Base-by-base conservation (phyloP, 1,140 invertebrate genomes). In the Diabrotica undecimpunctata region DNA sequence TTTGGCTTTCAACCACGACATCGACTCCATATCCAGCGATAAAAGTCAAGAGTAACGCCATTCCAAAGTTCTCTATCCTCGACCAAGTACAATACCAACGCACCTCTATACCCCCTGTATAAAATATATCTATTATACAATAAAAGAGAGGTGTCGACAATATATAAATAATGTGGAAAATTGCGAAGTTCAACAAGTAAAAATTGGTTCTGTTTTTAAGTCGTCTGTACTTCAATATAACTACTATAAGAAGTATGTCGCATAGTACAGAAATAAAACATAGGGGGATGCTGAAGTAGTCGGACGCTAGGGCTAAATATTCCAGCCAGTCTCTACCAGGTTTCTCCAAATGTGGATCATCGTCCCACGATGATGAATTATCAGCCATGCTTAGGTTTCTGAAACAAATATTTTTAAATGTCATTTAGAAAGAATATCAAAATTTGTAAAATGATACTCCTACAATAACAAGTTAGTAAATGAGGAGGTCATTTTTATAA, bases 141-240 rank as follows among this genome's bases (percentile, higher is more conserved):
- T 62, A 62, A 10, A 54, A 62, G 3, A 62, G 7, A 11, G 61
- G 61, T 12, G 52, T 62, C 10, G 61, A 62, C 6, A 62, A 2
- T 37, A 62, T 62, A 12, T 62, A 62, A 25, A 46, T 6, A 6
- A 68, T 52, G 35, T 69, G 69, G 37, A 64, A 66, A n/a, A 67
- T 50, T 36, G 58, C 61, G 39, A 62, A 67, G 50, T 69, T 57
- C 11, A 69, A 25, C n/a, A 72, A 56, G 46, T 69, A 72, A 5
- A 59, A 52, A 37, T 72, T 72, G 35, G 62, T 59, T 14, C 65
- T 58, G 5, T 36, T 69, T 57, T 59, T 69, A 2, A 72, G 56
- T 11, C 67, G 61, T 54, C 64, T 66, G 52, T 66, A 72, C 58
- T 56, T 67, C 35, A 64, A 54, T 8, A 69, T 64, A 2, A 66